These are phyloP conservation scores for Sterrhoptilus dennistouni DNA, from an alignment of 2,113 vertebrate species.

Conservation along the genomic window DNA sequence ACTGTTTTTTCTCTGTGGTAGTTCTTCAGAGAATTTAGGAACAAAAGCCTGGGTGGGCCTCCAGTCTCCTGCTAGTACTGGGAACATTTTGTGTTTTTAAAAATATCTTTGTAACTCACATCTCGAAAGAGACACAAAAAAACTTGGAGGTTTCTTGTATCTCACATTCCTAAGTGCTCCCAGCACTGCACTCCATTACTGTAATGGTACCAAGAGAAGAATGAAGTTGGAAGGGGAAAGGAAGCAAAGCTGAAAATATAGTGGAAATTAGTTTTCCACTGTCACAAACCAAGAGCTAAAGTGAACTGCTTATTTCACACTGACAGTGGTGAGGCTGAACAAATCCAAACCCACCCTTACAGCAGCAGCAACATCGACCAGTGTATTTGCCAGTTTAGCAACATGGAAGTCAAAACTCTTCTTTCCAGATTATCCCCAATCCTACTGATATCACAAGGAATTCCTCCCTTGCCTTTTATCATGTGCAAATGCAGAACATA, in stretches of 20 bases:
- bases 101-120: not conserved
- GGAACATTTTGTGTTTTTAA: not conserved
- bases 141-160: not conserved
- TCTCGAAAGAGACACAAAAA: not conserved
- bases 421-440: not conserved
- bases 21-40: not conserved
- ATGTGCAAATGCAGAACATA: not conserved
- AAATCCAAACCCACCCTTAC: not conserved
- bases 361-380: not conserved
- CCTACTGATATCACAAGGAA: not conserved
- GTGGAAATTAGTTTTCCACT: not conserved
- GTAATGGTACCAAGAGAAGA: not conserved
- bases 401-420: not conserved
- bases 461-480: not conserved
- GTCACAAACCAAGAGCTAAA: not conserved
- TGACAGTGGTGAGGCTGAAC: accelerated
- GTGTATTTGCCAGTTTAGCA: not conserved
- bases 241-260: not conserved
- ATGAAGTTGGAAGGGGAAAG: not conserved
- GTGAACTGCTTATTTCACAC: not conserved
- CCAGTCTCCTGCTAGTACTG: not conserved
- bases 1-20: not conserved
- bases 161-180: not conserved
- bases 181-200: accelerated
- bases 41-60: not conserved